Percentiles rank a stretch among this genome's conserved stretches.
Evolutionary conservation across 2,797 vertebrate species (phyloP).

Genomic region (Propithecus deckenii): DNA sequence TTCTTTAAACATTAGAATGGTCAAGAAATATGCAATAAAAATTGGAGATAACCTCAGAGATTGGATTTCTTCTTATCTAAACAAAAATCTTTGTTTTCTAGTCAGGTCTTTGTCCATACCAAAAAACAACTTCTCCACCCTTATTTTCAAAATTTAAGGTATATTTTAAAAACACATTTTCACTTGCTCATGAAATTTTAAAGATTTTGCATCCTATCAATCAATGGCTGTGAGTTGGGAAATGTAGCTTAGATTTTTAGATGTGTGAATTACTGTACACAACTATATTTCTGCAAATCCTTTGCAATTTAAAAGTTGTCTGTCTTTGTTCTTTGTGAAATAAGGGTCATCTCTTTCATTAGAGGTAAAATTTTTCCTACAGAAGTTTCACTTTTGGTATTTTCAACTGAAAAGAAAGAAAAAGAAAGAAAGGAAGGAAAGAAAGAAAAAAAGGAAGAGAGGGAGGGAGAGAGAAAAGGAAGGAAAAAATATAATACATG

Average conservation of each 20-base stretch:
- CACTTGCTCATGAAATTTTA: not conserved
- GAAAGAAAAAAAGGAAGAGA: not conserved
- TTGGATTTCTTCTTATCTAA: not conserved
- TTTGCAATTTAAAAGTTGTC: not conserved
- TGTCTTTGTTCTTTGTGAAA: constrained; percentile 4
- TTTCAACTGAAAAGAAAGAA: not conserved
- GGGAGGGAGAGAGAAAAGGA: not conserved
- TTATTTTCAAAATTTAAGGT: constrained; percentile 29
- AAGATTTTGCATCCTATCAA: not conserved
- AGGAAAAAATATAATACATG: not conserved
- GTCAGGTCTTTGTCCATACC: not conserved
- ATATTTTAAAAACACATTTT: not conserved
- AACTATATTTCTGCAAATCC: not conserved
- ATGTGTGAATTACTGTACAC: constrained; percentile 2
- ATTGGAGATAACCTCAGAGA: not conserved
- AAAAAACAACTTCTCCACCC: not conserved
- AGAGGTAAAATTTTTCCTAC: not conserved
- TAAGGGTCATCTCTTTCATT: not conserved
- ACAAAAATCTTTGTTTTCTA: not conserved
- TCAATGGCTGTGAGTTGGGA: not conserved
- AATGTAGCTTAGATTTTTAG: constrained; percentile 2
- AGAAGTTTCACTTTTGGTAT: not conserved
- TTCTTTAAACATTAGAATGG: not conserved
- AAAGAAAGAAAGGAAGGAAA: not conserved
- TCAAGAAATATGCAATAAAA: not conserved